Evolutionary conservation across 2,113 vertebrate genomes (phyloP).

Genomic region (Mesoclemmys tuberculata): DNA sequence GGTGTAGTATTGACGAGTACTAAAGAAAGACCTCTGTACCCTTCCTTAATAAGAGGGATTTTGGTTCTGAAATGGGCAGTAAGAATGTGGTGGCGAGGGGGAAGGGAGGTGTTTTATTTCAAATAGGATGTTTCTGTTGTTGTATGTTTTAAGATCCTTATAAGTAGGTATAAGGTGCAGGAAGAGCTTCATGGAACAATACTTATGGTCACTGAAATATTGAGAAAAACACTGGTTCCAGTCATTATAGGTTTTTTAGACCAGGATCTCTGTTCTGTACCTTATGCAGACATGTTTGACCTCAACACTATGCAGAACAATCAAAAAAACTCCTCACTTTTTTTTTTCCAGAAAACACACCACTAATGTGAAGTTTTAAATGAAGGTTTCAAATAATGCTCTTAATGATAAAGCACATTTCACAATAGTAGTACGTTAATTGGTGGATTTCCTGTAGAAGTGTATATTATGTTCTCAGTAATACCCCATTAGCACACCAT

Average conservation of each 20-base stretch:
- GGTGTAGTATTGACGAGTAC: not conserved
- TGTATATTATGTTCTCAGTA: conserved; percentile 9
- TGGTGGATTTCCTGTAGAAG: conserved; percentile 52
- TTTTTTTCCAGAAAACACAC: not conserved
- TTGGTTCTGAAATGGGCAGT: conserved; percentile 15
- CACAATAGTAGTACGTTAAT: not conserved
- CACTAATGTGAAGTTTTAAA: not conserved
- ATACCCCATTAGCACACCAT: conserved; percentile 7
- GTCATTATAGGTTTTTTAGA: conserved; percentile 23
- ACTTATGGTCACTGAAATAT: conserved; percentile 16
- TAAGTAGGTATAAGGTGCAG: conserved; percentile 25
- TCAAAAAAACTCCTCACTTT: not conserved
- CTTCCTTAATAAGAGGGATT: conserved; percentile 52
- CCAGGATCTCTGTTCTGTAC: not conserved
- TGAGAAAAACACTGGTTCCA: not conserved
- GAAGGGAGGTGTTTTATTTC: conserved; percentile 47
- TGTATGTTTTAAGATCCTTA: conserved; percentile 36
- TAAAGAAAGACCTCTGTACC: not conserved
- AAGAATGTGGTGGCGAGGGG: conserved; percentile 28
- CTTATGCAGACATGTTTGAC: conserved; percentile 41
- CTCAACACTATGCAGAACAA: conserved; percentile 5
- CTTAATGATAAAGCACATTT: conserved; percentile 41
- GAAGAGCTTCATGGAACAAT: conserved; percentile 34
- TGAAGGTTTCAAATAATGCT: conserved; percentile 33
- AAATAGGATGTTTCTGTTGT: not conserved